Evolutionary conservation across 1,140 invertebrate species (phyloP), one percentile per base, ranked within the genome.

Genomic region (Aculops lycopersici): DNA sequence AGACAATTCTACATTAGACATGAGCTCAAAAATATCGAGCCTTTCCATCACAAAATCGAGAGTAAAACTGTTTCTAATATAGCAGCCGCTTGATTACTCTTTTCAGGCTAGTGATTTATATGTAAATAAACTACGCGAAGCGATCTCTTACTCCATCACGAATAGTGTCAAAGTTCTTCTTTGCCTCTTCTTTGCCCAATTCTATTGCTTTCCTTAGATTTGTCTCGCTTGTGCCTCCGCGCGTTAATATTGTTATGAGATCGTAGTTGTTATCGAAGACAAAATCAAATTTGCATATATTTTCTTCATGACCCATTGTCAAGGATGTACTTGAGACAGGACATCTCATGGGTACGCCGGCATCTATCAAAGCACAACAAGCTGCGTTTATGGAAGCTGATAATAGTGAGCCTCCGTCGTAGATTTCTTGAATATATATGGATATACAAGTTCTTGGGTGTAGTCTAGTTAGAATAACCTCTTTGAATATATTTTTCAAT

Each of bases 1-100:
- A n/a, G n/a, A n/a, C 24, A 31, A 31, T 31, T 31, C 24, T 31
- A 31, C 24, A n/a, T 31, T 90, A 21, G n/a, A n/a, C n/a, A n/a
- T n/a, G n/a, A n/a, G n/a, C n/a, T n/a, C n/a, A n/a, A n/a, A n/a
- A n/a, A n/a, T n/a, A n/a, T n/a, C n/a, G n/a, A n/a, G n/a, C n/a
- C n/a, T n/a, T n/a, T n/a, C n/a, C n/a, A n/a, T n/a, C n/a, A n/a
- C n/a, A n/a, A n/a, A n/a, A n/a, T n/a, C n/a, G n/a, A n/a, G n/a
- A n/a, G n/a, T n/a, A n/a, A n/a, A n/a, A n/a, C n/a, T n/a, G n/a
- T n/a, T n/a, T n/a, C n/a, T n/a, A n/a, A n/a, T n/a, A n/a, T n/a
- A n/a, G n/a, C n/a, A n/a, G n/a, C n/a, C n/a, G n/a, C n/a, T n/a
- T n/a, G n/a, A n/a, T n/a, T n/a, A n/a, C n/a, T n/a, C n/a, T n/a